phyloP scores from a whole-genome alignment of 2,797 vertebrate species.

The Valencia hispanica region DNA sequence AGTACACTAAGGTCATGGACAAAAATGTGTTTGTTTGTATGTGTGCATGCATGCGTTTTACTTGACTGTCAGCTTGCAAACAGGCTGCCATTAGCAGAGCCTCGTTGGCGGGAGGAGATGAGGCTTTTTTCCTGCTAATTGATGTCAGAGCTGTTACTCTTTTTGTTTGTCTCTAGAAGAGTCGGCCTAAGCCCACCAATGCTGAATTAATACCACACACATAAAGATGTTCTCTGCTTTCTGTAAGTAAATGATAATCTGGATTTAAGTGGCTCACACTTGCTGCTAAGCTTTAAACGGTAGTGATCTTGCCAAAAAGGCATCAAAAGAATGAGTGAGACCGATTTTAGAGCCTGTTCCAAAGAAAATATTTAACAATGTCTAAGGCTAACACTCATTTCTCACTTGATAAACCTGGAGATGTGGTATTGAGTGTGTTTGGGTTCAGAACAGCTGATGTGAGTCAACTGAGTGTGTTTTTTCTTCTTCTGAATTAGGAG shows the following conservation, averaged over 20 bases:
- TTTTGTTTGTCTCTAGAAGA: slow-evolving; percentile 14
- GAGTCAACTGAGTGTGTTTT: not conserved
- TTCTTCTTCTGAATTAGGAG: not conserved
- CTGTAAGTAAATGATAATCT: slow-evolving; percentile 5
- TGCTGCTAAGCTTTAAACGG: not conserved
- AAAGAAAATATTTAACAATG: not conserved
- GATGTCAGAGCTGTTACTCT: slow-evolving; percentile 34
- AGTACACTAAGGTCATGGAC: slow-evolving; percentile 27
- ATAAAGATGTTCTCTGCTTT: not conserved
- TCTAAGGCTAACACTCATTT: not conserved
- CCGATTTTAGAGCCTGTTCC: not conserved
- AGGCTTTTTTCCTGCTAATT: slow-evolving; percentile 33
- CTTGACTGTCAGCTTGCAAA: slow-evolving; percentile 36
- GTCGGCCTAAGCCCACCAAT: slow-evolving; percentile 8
- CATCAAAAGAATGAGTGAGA: slow-evolving; percentile 8
- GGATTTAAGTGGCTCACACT: not conserved
- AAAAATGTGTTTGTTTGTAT: slow-evolving; percentile 12
- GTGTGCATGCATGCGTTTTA: slow-evolving; percentile 13
- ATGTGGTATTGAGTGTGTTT: not conserved
- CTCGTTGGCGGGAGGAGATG: not conserved
- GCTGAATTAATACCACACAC: slow-evolving; percentile 3
- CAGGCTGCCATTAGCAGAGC: slow-evolving; percentile 18
- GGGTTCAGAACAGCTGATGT: not conserved
- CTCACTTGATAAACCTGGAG: not conserved
- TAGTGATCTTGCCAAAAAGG: not conserved